Conservation (phyloP, 2,888 invertebrate genomes). For the Andrena bicolor region DNA sequence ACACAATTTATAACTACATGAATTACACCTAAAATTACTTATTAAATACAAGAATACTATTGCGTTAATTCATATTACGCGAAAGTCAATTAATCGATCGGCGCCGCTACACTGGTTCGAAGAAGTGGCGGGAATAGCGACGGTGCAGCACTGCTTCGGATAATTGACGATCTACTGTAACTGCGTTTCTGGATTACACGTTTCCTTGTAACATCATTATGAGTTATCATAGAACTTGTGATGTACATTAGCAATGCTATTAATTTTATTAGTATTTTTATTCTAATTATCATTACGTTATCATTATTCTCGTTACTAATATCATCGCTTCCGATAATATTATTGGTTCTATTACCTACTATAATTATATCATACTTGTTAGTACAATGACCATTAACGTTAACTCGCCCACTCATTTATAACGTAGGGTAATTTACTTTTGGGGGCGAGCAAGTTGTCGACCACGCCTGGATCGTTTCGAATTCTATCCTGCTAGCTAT, state of each 20-base stretch:
- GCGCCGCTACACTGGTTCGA: no score
- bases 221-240: slow-evolving; percentile 32
- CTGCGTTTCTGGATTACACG: neutral
- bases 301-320: slow-evolving; percentile 32
- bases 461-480: slow-evolving; percentile 3
- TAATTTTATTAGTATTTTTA: slow-evolving; percentile 33
- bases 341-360: slow-evolving; percentile 8
- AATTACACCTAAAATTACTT: no score
- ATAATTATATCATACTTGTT: slow-evolving; percentile 41
- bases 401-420: slow-evolving; percentile 8
- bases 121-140: no score
- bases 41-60: no score
- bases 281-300: slow-evolving; percentile 28
- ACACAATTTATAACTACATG: no score
- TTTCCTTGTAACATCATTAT: neutral
- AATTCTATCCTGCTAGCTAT: slow-evolving; percentile 18
- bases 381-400: slow-evolving; percentile 39
- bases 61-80: no score
- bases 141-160: no score
- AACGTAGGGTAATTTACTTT: slow-evolving; percentile 22
- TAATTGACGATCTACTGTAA: neutral
- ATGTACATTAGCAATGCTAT: slow-evolving; percentile 44
- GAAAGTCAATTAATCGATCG: no score
- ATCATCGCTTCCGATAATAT: slow-evolving; percentile 19
- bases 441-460: slow-evolving; percentile 2